A percentile compares a stretch with the other conserved stretches of the same genome.
These are phyloP conservation scores for Trachymyrmex septentrionalis DNA, from an alignment of 1,140 invertebrate genomes.

Conservation along the genomic window DNA sequence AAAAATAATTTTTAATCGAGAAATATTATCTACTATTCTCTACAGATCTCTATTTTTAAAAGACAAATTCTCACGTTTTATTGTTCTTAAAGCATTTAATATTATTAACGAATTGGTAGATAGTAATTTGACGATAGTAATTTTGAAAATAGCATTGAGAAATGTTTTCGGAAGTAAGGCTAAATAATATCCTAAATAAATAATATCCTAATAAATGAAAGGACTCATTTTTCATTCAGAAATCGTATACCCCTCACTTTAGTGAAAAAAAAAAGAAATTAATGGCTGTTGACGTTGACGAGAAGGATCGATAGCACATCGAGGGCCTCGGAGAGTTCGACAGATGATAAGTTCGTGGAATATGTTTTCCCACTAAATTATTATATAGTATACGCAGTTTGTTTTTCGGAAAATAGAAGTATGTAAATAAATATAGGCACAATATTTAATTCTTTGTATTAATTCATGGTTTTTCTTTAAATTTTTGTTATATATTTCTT, in stretches of 20 bases:
- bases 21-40: background rate
- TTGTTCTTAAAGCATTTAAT: background rate
- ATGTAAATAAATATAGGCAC: background rate
- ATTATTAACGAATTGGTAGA: background rate
- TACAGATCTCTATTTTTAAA: background rate
- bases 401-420: background rate
- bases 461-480: background rate
- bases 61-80: background rate
- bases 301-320: conserved; percentile 7
- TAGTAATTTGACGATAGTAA: background rate
- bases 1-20: background rate
- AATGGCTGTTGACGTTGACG: conserved; percentile 45
- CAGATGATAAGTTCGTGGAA: conserved; percentile 4
- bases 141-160: background rate
- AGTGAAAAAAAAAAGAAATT: conserved; percentile 53
- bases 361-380: background rate
- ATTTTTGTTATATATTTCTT: background rate
- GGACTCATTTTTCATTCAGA: conserved; percentile 49
- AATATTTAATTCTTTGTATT: background rate
- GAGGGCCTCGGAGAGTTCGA: background rate
- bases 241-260: conserved; percentile 15
- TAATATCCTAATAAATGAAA: background rate
- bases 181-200: conserved; percentile 2
- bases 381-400: background rate
- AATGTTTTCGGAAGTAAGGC: background rate